These are phyloP conservation scores for Arctopsyche grandis DNA, from an alignment of 1,140 invertebrate species.

Conservation along the genomic window DNA sequence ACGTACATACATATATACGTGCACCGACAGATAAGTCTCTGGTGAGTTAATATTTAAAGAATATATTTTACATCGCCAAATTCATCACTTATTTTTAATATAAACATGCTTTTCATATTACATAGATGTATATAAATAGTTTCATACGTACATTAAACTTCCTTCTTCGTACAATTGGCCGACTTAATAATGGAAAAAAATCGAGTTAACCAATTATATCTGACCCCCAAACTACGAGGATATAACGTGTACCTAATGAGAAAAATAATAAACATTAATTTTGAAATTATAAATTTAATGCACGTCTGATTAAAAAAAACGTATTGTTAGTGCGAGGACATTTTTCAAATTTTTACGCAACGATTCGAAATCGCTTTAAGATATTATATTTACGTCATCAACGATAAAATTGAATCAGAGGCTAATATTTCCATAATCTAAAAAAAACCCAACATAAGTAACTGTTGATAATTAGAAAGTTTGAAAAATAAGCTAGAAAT, in stretches of 20 bases:
- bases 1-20: not conserved
- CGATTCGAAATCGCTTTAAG: not conserved
- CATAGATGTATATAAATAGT: too few species aligned
- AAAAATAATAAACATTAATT: not conserved
- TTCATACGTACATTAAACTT: too few species aligned
- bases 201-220: not conserved
- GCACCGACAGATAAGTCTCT: not conserved
- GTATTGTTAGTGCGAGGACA: not conserved
- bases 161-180: too few species aligned
- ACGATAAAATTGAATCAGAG: too few species aligned
- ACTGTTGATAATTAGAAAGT: too few species aligned
- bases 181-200: too few species aligned
- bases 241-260: not conserved
- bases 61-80: not conserved
- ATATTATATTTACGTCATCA: too few species aligned
- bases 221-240: not conserved
- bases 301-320: not conserved
- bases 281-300: not conserved
- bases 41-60: not conserved
- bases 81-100: too few species aligned
- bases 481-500: too few species aligned
- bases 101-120: too few species aligned
- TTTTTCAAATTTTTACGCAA: not conserved
- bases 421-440: too few species aligned
- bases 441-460: too few species aligned